phyloP scores from a whole-genome alignment of 92 coral and sea anemone genomes.

The Zoanthus solanderi region DNA sequence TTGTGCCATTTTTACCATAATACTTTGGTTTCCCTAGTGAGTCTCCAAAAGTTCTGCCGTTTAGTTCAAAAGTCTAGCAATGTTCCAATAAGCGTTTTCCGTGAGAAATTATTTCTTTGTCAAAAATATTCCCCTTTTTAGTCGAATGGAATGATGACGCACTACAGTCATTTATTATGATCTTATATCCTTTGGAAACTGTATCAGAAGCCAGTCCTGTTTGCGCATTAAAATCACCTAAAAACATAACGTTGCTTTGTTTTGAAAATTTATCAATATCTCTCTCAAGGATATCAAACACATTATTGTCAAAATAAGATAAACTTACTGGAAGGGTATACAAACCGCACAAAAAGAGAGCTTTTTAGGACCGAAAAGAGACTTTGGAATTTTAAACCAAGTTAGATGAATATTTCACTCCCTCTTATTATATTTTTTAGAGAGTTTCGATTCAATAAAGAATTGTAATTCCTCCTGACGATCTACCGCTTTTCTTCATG shows the following conservation, averaged over 20 bases:
- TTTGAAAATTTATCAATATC: no score
- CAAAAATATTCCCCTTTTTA: slow-evolving; percentile 47
- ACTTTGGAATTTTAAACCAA: slow-evolving; percentile 32
- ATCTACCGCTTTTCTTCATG: slow-evolving; percentile 23
- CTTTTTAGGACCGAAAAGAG: slow-evolving; percentile 21
- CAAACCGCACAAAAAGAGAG: slow-evolving; percentile 41
- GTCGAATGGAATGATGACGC: slow-evolving; percentile 21
- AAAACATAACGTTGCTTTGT: neutral
- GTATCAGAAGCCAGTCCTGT: slow-evolving; percentile 35
- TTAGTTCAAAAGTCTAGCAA: slow-evolving; percentile 48
- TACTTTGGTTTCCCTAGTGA: slow-evolving; percentile 50
- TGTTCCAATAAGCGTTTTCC: slow-evolving; percentile 62
- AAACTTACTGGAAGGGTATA: no score
- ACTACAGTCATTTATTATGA: slow-evolving; percentile 30
- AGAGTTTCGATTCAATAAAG: slow-evolving; percentile 10
- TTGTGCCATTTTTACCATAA: slow-evolving; percentile 30
- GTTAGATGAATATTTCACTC: slow-evolving; percentile 31
- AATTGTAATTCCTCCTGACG: slow-evolving; percentile 43
- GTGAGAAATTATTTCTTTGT: slow-evolving; percentile 49
- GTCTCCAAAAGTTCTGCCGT: slow-evolving; percentile 59
- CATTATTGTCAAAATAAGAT: no score
- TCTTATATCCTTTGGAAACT: slow-evolving; percentile 45
- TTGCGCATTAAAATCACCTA: neutral
- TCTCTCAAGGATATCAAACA: no score
- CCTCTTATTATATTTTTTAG: slow-evolving; percentile 8